Conservation (phyloP, 2,113 vertebrate species). For the Leptobrachium leishanense region DNA sequence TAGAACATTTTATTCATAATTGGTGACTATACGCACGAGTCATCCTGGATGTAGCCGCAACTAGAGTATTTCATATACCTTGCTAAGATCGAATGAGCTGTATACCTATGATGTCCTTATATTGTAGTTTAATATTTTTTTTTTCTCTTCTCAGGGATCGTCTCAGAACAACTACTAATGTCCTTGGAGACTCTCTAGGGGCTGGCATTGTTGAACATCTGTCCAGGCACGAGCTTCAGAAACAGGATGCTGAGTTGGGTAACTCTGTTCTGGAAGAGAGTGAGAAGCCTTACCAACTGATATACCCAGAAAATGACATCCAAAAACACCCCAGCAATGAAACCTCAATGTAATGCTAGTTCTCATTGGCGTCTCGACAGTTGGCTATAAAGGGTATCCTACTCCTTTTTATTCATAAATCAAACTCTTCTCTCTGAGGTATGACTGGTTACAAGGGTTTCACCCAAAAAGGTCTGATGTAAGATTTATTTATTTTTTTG, state of each 20-base stretch:
- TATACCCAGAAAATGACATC: constrained; percentile 74
- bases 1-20: no score
- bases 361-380: background rate
- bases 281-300: constrained; percentile 80
- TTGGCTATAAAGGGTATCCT: background rate
- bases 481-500: no score
- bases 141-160: constrained; percentile 76
- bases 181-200: constrained; percentile 91
- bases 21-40: no score
- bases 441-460: no score
- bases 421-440: background rate
- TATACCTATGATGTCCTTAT: no score
- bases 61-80: no score
- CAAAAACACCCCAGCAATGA: constrained; percentile 74
- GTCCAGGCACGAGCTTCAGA: constrained; percentile 82
- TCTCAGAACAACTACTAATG: constrained; percentile 89
- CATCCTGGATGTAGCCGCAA: no score
- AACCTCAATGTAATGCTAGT: constrained; percentile 72
- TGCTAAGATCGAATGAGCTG: no score
- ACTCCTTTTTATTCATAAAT: background rate
- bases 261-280: constrained; percentile 79
- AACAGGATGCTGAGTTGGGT: constrained; percentile 72
- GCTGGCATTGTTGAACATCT: constrained; percentile 92
- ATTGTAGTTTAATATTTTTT: constrained; percentile 1
- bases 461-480: no score